Conservation (phyloP, 2,797 vertebrate species). For the Silurus aristotelis region DNA sequence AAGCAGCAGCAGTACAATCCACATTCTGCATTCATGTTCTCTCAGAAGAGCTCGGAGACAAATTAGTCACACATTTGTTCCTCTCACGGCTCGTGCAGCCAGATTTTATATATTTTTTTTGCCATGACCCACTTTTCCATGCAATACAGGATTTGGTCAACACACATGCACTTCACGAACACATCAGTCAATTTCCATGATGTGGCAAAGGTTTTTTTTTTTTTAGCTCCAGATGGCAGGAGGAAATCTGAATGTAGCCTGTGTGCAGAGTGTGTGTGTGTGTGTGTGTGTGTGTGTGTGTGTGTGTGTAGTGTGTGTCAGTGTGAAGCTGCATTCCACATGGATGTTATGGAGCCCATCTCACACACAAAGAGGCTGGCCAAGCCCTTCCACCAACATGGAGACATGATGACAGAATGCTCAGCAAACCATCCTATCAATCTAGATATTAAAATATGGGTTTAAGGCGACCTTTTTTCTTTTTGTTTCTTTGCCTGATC, state of each 20-base stretch:
- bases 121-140: conserved; percentile 51
- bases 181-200: background rate
- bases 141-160: conserved; percentile 24
- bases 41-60: conserved; percentile 35
- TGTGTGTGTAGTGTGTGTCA: background rate
- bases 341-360: conserved; percentile 63
- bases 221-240: background rate
- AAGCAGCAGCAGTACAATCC: conserved; percentile 38
- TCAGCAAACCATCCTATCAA: background rate
- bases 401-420: conserved; percentile 28
- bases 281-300: conserved; percentile 15
- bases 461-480: background rate
- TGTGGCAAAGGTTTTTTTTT: conserved; percentile 12
- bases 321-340: conserved; percentile 59
- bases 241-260: conserved; percentile 1
- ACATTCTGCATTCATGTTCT: conserved; percentile 45
- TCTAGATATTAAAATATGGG: background rate
- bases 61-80: conserved; percentile 57
- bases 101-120: conserved; percentile 38
- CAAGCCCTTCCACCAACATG: conserved; percentile 45
- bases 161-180: background rate
- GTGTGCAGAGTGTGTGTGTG: conserved; percentile 11
- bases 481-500: background rate
- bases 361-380: conserved; percentile 72
- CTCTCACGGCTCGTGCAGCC: conserved; percentile 33